A percentile compares a stretch with the other conserved stretches of the same genome.
phyloP scores from a whole-genome alignment of 2,113 vertebrate genomes.

The Jaculus jaculus region DNA sequence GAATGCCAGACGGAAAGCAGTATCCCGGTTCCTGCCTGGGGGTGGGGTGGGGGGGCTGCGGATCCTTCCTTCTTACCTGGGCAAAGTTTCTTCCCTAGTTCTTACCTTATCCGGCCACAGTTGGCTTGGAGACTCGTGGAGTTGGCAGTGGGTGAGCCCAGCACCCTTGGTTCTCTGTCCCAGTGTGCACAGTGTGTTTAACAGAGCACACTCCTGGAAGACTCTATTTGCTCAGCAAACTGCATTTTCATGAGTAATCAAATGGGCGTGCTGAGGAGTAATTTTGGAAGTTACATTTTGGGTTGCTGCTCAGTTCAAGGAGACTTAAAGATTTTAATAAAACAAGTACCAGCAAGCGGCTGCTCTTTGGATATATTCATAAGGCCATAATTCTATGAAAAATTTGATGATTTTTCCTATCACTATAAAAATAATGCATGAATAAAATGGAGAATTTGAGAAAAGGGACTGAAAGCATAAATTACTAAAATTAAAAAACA shows the following conservation, averaged over 20 bases:
- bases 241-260: background rate
- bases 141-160: background rate
- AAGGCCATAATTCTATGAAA: background rate
- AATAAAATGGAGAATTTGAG: background rate
- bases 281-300: constrained; percentile 18
- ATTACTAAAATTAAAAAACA: too few species aligned
- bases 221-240: background rate
- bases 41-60: too few species aligned
- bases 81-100: background rate
- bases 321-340: background rate
- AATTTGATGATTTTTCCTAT: background rate
- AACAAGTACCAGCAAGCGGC: background rate
- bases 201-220: background rate
- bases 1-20: background rate
- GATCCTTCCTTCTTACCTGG: background rate
- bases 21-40: background rate
- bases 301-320: background rate
- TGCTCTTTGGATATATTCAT: background rate
- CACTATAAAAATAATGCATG: background rate
- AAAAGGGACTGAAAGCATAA: background rate
- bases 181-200: fast-evolving
- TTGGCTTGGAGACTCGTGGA: background rate
- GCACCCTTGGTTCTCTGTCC: fast-evolving
- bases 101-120: background rate
- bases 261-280: background rate